Conservation (phyloP, 2,888 invertebrate species). For the Leistus spinibarbis region DNA sequence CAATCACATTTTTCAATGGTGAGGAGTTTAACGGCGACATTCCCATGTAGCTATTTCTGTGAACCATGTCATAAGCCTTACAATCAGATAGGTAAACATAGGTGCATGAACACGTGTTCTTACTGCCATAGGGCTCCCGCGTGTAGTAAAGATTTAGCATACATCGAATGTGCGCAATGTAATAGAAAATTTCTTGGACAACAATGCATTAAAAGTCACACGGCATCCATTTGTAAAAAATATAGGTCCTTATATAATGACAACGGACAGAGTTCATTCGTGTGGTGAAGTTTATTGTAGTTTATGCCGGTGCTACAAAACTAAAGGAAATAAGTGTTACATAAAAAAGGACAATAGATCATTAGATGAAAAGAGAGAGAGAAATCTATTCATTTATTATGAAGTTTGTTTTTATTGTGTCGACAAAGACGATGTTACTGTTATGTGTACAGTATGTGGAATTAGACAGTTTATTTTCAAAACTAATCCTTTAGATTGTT, state of each 20-base stretch:
- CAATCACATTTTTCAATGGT: slow-evolving; percentile 32
- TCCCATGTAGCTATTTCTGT: slow-evolving; percentile 44
- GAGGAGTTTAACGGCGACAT: slow-evolving; percentile 43
- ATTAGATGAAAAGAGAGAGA: no score
- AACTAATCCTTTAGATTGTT: neutral
- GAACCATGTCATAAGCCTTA: slow-evolving; percentile 43
- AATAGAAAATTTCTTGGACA: neutral
- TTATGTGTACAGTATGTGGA: neutral
- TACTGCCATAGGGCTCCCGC: slow-evolving; percentile 28
- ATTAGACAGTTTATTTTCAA: neutral
- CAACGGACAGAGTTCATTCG: no score
- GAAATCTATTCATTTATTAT: no score
- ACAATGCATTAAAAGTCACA: neutral
- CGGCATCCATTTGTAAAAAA: neutral
- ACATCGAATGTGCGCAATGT: neutral
- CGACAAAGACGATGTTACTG: no score
- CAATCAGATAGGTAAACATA: slow-evolving; percentile 37
- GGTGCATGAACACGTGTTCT: slow-evolving; percentile 29
- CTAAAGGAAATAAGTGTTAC: no score
- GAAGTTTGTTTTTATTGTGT: no score
- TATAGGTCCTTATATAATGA: neutral
- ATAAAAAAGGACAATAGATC: no score
- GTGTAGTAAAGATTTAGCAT: slow-evolving; percentile 4
- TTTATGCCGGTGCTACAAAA: no score
- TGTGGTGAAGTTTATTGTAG: no score